Evolutionary conservation across 1,140 invertebrate species (phyloP).

Genomic region (Ips typographus): DNA sequence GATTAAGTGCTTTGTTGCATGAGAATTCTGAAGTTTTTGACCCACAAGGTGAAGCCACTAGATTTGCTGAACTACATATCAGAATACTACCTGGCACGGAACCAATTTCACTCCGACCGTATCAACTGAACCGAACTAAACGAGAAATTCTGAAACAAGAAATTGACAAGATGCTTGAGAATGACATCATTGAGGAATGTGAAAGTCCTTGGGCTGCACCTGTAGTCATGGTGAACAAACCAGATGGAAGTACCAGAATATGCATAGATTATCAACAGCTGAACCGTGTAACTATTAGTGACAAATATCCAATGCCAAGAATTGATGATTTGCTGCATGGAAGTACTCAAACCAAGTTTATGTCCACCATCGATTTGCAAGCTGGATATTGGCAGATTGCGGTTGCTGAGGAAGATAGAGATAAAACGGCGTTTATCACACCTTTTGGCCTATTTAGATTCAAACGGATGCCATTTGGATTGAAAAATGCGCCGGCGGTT

Average conservation of each 20-base stretch:
- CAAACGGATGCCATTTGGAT: no score
- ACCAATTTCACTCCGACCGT: not conserved
- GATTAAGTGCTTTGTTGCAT: not conserved
- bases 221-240: not conserved
- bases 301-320: not conserved
- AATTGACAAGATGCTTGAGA: not conserved
- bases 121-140: not conserved
- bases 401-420: no score
- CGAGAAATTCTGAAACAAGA: not conserved
- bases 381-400: no score
- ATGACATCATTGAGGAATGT: not conserved
- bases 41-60: not conserved
- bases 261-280: constrained; percentile 4
- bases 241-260: not conserved
- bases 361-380: no score
- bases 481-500: no score
- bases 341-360: no score
- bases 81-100: not conserved
- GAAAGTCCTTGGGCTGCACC: not conserved
- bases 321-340: no score
- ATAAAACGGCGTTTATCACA: no score
- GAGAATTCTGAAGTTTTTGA: not conserved
- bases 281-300: not conserved
- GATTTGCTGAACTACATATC: not conserved
- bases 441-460: no score